Evolutionary conservation across 2,888 invertebrate species (phyloP), one percentile per base, ranked within the genome.

Genomic region (Encarsia formosa): DNA sequence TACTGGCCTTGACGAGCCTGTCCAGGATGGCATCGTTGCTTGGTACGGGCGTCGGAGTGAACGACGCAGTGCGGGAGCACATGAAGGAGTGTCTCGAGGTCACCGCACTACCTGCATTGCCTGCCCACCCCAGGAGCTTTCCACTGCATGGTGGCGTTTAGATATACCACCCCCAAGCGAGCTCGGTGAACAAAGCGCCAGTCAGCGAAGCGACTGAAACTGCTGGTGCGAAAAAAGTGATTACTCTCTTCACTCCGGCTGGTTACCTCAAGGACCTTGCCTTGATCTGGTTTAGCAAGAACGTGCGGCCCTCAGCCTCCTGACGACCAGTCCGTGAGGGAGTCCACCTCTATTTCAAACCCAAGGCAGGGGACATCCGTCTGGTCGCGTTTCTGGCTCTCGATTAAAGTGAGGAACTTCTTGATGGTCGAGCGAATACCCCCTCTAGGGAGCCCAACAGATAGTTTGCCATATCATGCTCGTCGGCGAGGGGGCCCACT

Each of bases 111-210:
- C 41, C 67, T 54, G 52, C 68, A 67, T 1, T 65, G 42, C 31
- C 58, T 59, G 37, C 66, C 68, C 2, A 58, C 54, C 20, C 31
- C n/a, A n/a, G n/a, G 52, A 39, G 5, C 1, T 5, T 11, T 15
- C 43, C 52, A 48, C 1, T 44, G 60, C 53, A 18, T 61, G 49
- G 29, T 43, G 0, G 52, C 55, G 11, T 61, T 60, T 0, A 61
- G 39, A 2, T 51, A 56, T 1, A 59, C 39, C 1, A 58, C 55
- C 9, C 50, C 35, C 1, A 56, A 63, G 2, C 67, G 56, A 4
- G 68, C 68, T 0, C 67, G 58, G 58, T 71, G 71, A n/a, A 73
- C 60, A 49, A 75, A 74, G 4, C 71, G 61, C 71, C 74, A 75
- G 52, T 74, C 73, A 6, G 66, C 64, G 23, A 59, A 46, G 31